Percentiles rank a stretch among this genome's conserved stretches.
These are phyloP conservation scores for Bryconaethiops microstoma DNA, from an alignment of 2,797 vertebrate species.

Conservation along the genomic window DNA sequence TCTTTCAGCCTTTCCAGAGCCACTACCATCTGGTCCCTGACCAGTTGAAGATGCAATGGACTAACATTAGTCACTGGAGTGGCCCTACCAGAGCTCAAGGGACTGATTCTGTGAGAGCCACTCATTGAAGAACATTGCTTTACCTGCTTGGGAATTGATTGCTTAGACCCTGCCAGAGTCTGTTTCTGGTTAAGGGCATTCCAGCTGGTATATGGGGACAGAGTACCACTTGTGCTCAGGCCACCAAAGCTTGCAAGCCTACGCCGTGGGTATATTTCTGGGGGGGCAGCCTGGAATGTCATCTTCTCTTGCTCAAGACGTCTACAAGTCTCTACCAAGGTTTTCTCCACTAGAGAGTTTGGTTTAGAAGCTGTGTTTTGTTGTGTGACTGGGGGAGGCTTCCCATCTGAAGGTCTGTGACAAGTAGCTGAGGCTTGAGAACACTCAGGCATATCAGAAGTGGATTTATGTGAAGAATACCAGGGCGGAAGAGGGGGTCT, in stretches of 20 bases:
- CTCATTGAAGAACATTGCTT: constrained; percentile 77
- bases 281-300: constrained; percentile 63
- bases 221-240: constrained; percentile 85
- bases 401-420: constrained; percentile 59
- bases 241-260: constrained; percentile 94
- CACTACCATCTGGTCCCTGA: constrained; percentile 96
- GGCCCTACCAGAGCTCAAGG: constrained; percentile 87
- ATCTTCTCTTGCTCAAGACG: constrained; percentile 83
- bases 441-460: constrained; percentile 64
- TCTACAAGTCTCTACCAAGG: constrained; percentile 81
- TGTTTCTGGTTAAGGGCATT: constrained; percentile 79
- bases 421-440: constrained; percentile 56
- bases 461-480: constrained; percentile 65
- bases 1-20: constrained; percentile 93
- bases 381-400: constrained; percentile 74
- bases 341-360: constrained; percentile 84
- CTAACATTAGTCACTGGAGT: constrained; percentile 85
- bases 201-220: constrained; percentile 86
- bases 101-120: constrained; percentile 85
- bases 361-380: constrained; percentile 76
- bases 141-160: constrained; percentile 70
- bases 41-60: constrained; percentile 88
- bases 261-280: constrained; percentile 79
- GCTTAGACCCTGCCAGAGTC: constrained; percentile 74
- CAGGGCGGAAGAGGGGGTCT: constrained; percentile 77